phyloP scores from a whole-genome alignment of 2,797 vertebrate species.

The Meda fulgida region DNA sequence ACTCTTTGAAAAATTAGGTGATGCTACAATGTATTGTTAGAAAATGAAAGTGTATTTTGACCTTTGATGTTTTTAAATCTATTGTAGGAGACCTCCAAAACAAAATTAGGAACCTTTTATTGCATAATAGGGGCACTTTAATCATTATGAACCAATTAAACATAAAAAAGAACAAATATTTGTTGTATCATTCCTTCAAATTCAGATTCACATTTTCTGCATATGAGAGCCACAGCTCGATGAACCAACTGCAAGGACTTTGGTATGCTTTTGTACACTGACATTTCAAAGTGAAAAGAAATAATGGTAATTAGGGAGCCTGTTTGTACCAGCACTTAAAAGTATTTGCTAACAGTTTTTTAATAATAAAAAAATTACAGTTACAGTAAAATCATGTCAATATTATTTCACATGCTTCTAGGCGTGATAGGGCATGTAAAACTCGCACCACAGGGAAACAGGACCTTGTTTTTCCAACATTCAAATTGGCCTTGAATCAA shows the following conservation, averaged over 20 bases:
- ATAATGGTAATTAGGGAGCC: not conserved
- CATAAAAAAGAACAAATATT: not conserved
- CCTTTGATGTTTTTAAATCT: not conserved
- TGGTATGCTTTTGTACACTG: not conserved
- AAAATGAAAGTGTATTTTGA: not conserved
- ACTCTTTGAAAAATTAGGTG: no score
- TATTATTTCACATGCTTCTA: constrained; percentile 13
- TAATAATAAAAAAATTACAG: not conserved
- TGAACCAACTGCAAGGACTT: not conserved
- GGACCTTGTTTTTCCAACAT: constrained; percentile 59
- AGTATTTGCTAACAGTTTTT: not conserved
- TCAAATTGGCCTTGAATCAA: constrained; percentile 77
- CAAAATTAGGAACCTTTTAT: not conserved
- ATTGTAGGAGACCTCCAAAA: not conserved
- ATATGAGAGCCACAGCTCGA: not conserved
- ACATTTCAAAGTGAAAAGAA: not conserved
- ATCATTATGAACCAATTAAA: not conserved
- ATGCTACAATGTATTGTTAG: not conserved
- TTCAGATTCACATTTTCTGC: not conserved
- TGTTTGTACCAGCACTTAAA: constrained; percentile 6
- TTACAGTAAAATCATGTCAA: not conserved
- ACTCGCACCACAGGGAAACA: constrained; percentile 36
- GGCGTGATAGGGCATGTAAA: constrained; percentile 23
- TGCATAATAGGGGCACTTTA: not conserved
- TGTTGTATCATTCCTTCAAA: not conserved